Base-by-base conservation (phyloP, 2,888 invertebrate genomes). In the Pyrgus malvae region DNA sequence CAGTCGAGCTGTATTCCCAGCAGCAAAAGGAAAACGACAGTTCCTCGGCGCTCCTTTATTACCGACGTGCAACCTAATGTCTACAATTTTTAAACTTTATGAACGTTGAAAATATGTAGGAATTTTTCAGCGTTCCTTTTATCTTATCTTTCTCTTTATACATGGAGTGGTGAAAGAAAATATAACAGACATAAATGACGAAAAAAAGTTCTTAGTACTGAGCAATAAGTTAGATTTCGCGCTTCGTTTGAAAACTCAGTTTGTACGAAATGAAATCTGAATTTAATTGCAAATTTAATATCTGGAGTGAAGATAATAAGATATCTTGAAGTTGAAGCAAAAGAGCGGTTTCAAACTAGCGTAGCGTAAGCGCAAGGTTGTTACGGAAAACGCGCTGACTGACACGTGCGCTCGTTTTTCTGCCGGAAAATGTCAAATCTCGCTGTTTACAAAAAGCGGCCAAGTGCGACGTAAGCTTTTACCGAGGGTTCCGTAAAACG, bases 1-100 rank as follows among this genome's bases (percentile, higher is more conserved):
- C 3, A 42, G 23, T 42, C 11, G 33, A 50, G 25, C 42, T 37
- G 51, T 37, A 51, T 42, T 51, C 27, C 14, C 19, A 44, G n/a
- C 4, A 19, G 27, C 55, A 60, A 56, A 38, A 56, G 46, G 31
- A 56, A 64, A 55, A 56, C 42, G 58, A 56, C 40, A 40, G 57
- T 49, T 59, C 45, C 57, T 56, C 46, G 41, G 46, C 48, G 51
- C 48, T 31, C 48, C 57, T 57, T 61, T 58, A 59, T 60, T 57
- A 58, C 60, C 53, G 48, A 56, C 60, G 38, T 53, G 56, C 35
- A 27, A 37, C 42, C 57, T 61, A 61, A 64, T 59, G 59, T 55
- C 56, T 55, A 58, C 55, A 58, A 57, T 64, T 61, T 60, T 61
- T 58, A 61, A 62, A 64, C 51, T 62, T 57, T 57, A 57, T 53